Conservation (phyloP, 2,888 invertebrate genomes). For the Andrena marginata region DNA sequence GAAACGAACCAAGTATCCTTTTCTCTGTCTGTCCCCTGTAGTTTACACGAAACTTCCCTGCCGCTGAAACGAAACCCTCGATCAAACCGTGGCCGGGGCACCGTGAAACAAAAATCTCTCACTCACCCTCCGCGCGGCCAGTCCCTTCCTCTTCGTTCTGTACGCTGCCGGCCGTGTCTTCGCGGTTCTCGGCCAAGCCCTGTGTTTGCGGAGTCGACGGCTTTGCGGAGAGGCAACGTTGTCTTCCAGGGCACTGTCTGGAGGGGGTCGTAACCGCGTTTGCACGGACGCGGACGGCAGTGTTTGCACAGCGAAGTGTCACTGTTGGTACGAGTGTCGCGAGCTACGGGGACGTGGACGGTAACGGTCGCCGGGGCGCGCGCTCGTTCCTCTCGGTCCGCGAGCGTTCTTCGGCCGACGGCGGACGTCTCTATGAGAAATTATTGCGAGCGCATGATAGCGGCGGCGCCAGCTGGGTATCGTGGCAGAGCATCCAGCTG, state of each 20-base stretch:
- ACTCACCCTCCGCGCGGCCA: not conserved
- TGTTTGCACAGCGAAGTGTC: slow-evolving; percentile 28
- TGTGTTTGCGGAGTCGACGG: slow-evolving; percentile 55
- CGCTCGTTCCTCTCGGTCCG: not conserved
- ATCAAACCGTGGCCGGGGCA: not conserved
- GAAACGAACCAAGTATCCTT: not conserved
- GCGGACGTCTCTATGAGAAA: slow-evolving; percentile 20
- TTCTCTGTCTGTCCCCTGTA: not conserved
- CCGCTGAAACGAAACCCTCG: slow-evolving; percentile 3
- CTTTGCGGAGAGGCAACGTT: slow-evolving; percentile 49
- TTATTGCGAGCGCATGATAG: slow-evolving; percentile 7
- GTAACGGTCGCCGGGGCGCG: slow-evolving; percentile 54
- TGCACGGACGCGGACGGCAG: slow-evolving; percentile 28
- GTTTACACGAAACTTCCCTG: not conserved
- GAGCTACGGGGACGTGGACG: slow-evolving; percentile 32
- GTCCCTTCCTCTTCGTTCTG: not conserved
- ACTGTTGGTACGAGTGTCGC: slow-evolving; percentile 20
- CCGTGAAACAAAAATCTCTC: slow-evolving; percentile 11
- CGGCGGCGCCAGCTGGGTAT: slow-evolving; percentile 38
- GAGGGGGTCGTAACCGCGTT: slow-evolving; percentile 56
- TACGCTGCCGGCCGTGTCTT: not conserved
- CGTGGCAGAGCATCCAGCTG: not conserved
- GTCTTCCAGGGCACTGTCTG: slow-evolving; percentile 47
- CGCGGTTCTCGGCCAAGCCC: not conserved
- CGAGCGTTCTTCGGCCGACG: slow-evolving; percentile 7